phyloP scores from a whole-genome alignment of 2,797 vertebrate genomes.

The Cygnus olor region DNA sequence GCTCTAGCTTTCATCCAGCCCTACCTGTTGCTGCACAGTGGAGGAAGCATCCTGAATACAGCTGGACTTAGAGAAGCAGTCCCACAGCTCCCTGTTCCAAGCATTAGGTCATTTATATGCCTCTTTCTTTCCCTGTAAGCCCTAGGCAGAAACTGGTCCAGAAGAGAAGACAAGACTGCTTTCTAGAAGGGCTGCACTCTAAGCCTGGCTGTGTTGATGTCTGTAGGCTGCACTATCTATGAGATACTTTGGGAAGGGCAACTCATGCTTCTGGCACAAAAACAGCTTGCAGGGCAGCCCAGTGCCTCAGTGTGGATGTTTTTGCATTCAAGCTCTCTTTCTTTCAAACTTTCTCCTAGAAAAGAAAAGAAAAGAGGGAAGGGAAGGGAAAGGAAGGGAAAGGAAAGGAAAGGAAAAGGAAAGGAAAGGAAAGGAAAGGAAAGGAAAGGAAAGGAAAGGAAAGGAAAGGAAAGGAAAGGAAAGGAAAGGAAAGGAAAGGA shows the following conservation, averaged over 20 bases:
- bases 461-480: too few relatives aligned
- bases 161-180: neutral
- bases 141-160: neutral
- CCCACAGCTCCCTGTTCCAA: neutral
- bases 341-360: neutral
- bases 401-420: neutral
- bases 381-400: neutral
- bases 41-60: neutral
- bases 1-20: neutral
- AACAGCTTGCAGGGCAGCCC: neutral
- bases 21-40: neutral
- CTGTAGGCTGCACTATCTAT: neutral
- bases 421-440: too few relatives aligned
- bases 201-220: neutral
- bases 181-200: neutral
- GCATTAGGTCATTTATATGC: neutral
- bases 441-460: too few relatives aligned
- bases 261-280: neutral
- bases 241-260: neutral
- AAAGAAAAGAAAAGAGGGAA: neutral
- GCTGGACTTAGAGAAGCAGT: neutral
- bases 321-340: neutral
- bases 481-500: neutral
- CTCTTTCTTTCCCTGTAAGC: neutral
- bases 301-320: neutral